Evolutionary conservation across 2,888 invertebrate species (phyloP).

Genomic region (Euphydryas editha): DNA sequence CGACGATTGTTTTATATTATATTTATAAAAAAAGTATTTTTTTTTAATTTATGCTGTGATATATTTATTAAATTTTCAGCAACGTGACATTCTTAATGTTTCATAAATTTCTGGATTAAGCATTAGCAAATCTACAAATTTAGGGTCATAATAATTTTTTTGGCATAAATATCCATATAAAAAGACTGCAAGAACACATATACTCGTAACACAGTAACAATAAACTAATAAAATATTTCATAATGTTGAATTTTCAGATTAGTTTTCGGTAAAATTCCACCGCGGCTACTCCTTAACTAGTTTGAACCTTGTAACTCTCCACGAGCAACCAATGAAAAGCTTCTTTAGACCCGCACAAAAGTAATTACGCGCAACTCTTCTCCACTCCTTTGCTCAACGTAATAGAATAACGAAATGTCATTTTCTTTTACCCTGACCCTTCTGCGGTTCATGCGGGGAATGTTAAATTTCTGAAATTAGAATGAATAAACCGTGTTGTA

Average conservation of each 20-base stretch:
- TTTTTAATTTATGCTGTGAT: too few relatives aligned
- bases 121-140: too few relatives aligned
- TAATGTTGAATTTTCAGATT: constrained; percentile 15
- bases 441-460: constrained; percentile 81
- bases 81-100: too few relatives aligned
- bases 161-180: too few relatives aligned
- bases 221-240: neutral
- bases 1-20: too few relatives aligned
- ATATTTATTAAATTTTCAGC: too few relatives aligned
- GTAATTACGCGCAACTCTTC: constrained; percentile 74
- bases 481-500: constrained; percentile 81
- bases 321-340: constrained; percentile 34
- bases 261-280: constrained; percentile 30
- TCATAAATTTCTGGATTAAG: too few relatives aligned
- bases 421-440: constrained; percentile 82
- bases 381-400: constrained; percentile 74
- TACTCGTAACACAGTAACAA: too few relatives aligned
- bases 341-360: constrained; percentile 59
- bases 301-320: constrained; percentile 35
- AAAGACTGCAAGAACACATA: too few relatives aligned
- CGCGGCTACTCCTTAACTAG: constrained; percentile 35
- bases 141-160: too few relatives aligned
- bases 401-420: constrained; percentile 83
- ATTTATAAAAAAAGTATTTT: too few relatives aligned
- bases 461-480: constrained; percentile 82